phyloP scores from a whole-genome alignment of 2,113 vertebrate species.

The Pampusana beccarii region DNA sequence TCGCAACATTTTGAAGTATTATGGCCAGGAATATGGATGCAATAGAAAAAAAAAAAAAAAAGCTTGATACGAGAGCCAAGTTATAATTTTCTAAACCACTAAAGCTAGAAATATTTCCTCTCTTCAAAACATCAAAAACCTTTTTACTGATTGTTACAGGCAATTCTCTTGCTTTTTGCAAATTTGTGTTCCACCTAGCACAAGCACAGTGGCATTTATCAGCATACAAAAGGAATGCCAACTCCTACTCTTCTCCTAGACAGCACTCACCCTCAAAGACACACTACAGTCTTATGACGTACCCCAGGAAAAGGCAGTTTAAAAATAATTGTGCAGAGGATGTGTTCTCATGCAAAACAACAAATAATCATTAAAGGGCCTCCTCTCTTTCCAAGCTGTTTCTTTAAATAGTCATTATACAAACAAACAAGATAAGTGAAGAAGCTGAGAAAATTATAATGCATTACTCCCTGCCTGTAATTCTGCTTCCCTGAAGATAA shows the following conservation, averaged over 20 bases:
- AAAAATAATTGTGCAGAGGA: conserved; percentile 54
- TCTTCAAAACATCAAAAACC: not conserved
- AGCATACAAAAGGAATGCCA: not conserved
- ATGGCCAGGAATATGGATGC: not conserved
- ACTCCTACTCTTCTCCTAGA: conserved; percentile 1
- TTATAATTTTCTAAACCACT: not conserved
- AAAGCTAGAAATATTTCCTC: not conserved
- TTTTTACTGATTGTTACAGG: not conserved
- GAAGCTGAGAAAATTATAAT: conserved; percentile 4
- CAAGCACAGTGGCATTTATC: conserved; percentile 8
- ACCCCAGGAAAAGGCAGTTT: not conserved
- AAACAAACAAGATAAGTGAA: conserved; percentile 24
- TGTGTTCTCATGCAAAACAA: conserved; percentile 10
- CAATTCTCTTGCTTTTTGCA: not conserved
- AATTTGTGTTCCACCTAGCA: not conserved
- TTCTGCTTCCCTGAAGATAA: not conserved
- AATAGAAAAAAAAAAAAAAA: not conserved
- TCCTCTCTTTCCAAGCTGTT: not conserved
- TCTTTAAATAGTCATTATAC: conserved; percentile 28
- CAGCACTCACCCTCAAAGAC: not conserved
- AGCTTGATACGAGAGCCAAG: not conserved
- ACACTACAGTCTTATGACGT: not conserved
- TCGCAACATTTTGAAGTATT: not conserved
- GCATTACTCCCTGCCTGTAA: not conserved
- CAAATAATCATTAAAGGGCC: conserved; percentile 31